Conservation (phyloP, 2,888 invertebrate genomes). For the Endomychus coccineus region DNA sequence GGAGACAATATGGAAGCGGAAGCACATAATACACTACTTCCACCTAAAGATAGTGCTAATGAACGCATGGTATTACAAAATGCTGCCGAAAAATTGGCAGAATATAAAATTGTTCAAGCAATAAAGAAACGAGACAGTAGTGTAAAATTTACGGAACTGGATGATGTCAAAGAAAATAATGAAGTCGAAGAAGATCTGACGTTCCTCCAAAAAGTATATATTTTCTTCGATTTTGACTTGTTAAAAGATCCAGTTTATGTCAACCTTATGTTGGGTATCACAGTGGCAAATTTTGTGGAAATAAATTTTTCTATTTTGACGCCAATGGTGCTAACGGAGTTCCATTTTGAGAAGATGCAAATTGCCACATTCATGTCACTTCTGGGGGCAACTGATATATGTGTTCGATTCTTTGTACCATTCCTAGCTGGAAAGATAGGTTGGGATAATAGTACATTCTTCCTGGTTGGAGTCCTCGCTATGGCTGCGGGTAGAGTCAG, state of each 20-base stretch:
- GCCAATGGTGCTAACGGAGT: slow-evolving; percentile 65
- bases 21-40: background rate
- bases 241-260: slow-evolving; percentile 61
- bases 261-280: slow-evolving; percentile 63
- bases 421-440: slow-evolving; percentile 61
- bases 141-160: no score
- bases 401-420: slow-evolving; percentile 58
- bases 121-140: no score
- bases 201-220: slow-evolving; percentile 50
- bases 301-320: slow-evolving; percentile 66
- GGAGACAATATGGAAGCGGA: slow-evolving; percentile 13
- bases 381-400: slow-evolving; percentile 58
- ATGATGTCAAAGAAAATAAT: slow-evolving; percentile 17
- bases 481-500: slow-evolving; percentile 61
- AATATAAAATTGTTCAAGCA: no score
- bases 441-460: slow-evolving; percentile 65
- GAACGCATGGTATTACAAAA: slow-evolving; percentile 54
- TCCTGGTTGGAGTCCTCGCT: slow-evolving; percentile 58
- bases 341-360: slow-evolving; percentile 52
- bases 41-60: slow-evolving; percentile 17
- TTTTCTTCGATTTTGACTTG: slow-evolving; percentile 65
- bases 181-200: slow-evolving; percentile 34
- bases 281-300: slow-evolving; percentile 63
- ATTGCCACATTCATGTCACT: slow-evolving; percentile 64
- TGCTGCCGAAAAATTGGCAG: slow-evolving; percentile 49